A percentile compares a stretch with the other conserved stretches of the same genome.
Conservation (phyloP, 2,113 vertebrate species). For the Hippopotamus amphibius region DNA sequence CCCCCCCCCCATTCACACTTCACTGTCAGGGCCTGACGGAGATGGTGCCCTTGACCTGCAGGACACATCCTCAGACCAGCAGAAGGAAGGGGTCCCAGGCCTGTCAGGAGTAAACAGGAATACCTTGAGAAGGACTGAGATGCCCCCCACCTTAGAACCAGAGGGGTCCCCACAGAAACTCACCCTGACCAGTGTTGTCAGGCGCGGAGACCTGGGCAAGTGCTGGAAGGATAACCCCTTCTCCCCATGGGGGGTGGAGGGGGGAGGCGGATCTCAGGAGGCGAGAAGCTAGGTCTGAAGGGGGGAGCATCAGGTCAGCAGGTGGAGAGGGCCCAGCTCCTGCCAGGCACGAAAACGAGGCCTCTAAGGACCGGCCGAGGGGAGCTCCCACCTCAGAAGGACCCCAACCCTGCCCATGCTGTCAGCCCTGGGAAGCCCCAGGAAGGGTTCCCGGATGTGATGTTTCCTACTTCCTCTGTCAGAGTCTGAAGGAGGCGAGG, state of each 20-base stretch:
- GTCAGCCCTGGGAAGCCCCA: not conserved
- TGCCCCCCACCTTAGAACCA: not conserved
- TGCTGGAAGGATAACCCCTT: not conserved
- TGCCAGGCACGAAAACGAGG: not conserved
- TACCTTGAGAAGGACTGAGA: not conserved
- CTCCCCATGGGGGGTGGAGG: not conserved
- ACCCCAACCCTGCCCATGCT: too few relatives aligned
- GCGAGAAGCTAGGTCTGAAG: not conserved
- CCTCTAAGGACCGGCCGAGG: not conserved
- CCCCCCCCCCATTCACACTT: fast-evolving
- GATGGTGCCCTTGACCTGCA: not conserved
- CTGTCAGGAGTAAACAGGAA: not conserved
- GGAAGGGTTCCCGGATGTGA: not conserved
- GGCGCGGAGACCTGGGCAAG: fast-evolving
- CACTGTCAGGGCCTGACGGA: not conserved
- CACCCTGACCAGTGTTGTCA: not conserved
- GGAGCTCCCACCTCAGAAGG: not conserved
- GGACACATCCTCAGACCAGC: not conserved
- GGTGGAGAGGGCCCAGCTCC: not conserved
- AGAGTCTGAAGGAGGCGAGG: not conserved
- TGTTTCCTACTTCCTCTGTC: not conserved
- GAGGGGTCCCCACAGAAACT: not conserved
- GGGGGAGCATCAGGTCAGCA: not conserved
- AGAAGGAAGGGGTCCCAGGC: not conserved
- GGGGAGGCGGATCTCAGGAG: not conserved